Evolutionary conservation across 2,113 vertebrate species (phyloP).

Genomic region (Tragelaphus scriptus): DNA sequence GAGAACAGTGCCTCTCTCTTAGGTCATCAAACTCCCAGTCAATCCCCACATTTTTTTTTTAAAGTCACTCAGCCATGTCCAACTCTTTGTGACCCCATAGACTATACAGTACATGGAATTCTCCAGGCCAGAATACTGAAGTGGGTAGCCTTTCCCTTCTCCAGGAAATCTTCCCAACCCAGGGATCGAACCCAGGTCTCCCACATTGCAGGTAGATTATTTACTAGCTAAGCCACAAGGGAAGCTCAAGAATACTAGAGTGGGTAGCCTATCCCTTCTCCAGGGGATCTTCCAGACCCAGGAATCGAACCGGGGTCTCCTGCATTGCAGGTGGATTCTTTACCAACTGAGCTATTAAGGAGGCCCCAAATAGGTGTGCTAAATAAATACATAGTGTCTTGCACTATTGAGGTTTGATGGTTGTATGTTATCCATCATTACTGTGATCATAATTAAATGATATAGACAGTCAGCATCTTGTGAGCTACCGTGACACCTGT

Average conservation of each 20-base stretch:
- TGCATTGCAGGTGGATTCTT: neutral
- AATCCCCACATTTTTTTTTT: neutral
- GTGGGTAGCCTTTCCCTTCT: neutral
- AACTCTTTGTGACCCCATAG: neutral
- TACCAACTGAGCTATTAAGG: neutral
- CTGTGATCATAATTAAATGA: neutral
- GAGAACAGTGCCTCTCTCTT: too few relatives aligned
- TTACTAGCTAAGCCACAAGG: neutral
- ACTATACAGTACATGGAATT: neutral
- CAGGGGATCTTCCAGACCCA: neutral
- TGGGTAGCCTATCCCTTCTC: neutral
- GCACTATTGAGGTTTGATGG: neutral
- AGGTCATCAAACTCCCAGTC: neutral
- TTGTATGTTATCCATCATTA: neutral
- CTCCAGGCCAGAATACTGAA: neutral
- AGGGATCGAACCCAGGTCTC: neutral
- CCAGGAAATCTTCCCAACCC: neutral
- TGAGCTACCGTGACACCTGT: too few relatives aligned
- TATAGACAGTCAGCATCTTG: neutral
- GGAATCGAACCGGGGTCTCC: neutral
- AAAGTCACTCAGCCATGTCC: neutral
- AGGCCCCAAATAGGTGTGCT: neutral
- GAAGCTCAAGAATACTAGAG: neutral
- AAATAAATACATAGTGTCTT: neutral
- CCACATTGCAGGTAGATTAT: neutral